Evolutionary conservation across 2,113 vertebrate genomes (phyloP).

Genomic region (Corythornis madagascariensis): DNA sequence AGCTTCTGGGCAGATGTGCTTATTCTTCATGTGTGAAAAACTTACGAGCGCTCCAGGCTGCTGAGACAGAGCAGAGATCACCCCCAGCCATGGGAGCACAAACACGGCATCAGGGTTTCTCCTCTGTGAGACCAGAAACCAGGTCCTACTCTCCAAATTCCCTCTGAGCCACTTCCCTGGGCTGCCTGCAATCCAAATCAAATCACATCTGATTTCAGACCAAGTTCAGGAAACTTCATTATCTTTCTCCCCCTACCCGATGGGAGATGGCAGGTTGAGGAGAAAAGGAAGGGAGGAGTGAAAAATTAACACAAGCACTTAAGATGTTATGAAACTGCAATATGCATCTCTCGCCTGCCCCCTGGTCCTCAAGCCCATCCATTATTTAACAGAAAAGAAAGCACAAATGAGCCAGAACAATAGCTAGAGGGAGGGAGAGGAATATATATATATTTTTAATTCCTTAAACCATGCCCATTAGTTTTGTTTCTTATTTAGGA

Average conservation of each 20-base stretch:
- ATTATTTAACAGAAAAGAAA: conserved; percentile 77
- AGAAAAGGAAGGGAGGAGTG: conserved; percentile 1
- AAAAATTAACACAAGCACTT: conserved; percentile 68
- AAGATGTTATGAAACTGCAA: conserved; percentile 64
- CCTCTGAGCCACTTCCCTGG: neutral
- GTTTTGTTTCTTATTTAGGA: conserved; percentile 83
- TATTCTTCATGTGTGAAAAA: neutral
- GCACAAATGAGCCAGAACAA: conserved; percentile 77
- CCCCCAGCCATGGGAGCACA: neutral
- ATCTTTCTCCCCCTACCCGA: neutral
- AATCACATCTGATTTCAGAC: conserved; percentile 31
- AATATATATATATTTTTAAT: conserved; percentile 30
- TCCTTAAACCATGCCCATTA: conserved; percentile 67
- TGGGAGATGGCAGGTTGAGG: conserved; percentile 29
- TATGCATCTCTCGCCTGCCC: conserved; percentile 63
- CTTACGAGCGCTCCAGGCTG: neutral
- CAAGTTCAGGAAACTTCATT: conserved; percentile 38
- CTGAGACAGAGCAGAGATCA: neutral
- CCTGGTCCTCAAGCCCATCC: conserved; percentile 60
- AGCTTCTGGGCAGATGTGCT: neutral
- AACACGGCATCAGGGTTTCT: neutral
- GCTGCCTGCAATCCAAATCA: conserved; percentile 10
- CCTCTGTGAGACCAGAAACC: neutral
- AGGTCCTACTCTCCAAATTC: neutral
- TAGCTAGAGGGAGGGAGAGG: conserved; percentile 52